phyloP scores from a whole-genome alignment of 2,797 vertebrate species.

The Falco naumanni region DNA sequence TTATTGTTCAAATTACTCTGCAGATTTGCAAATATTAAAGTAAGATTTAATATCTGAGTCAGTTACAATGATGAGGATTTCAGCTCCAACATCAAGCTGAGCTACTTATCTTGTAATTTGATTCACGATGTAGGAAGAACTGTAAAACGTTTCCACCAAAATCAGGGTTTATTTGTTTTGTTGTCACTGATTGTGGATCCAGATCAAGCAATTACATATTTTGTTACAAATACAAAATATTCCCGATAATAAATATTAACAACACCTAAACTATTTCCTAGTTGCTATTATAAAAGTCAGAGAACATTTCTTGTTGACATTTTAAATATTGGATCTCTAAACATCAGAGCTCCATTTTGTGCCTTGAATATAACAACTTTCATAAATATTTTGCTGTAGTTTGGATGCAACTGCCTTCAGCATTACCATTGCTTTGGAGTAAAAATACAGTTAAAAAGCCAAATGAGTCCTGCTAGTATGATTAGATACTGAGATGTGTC shows the following conservation, averaged over 20 bases:
- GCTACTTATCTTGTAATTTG: neutral
- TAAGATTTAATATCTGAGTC: neutral
- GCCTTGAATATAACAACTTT: neutral
- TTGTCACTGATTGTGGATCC: neutral
- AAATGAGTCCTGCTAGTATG: neutral
- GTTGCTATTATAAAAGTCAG: neutral
- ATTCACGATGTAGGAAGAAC: neutral
- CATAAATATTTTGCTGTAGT: neutral
- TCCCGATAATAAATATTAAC: neutral
- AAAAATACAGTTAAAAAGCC: neutral
- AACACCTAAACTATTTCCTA: neutral
- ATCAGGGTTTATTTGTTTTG: neutral
- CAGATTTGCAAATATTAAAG: neutral
- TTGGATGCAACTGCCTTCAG: neutral
- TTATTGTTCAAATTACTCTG: neutral
- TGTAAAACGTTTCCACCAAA: neutral
- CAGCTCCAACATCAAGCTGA: neutral
- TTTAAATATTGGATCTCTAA: neutral
- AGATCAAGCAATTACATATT: neutral
- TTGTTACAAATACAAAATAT: neutral
- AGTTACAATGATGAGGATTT: neutral
- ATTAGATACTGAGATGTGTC: neutral
- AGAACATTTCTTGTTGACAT: neutral
- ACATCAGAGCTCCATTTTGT: neutral
- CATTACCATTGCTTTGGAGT: neutral